Evolutionary conservation across 2,888 invertebrate species (phyloP).

Genomic region (Trissolcus japonicus): DNA sequence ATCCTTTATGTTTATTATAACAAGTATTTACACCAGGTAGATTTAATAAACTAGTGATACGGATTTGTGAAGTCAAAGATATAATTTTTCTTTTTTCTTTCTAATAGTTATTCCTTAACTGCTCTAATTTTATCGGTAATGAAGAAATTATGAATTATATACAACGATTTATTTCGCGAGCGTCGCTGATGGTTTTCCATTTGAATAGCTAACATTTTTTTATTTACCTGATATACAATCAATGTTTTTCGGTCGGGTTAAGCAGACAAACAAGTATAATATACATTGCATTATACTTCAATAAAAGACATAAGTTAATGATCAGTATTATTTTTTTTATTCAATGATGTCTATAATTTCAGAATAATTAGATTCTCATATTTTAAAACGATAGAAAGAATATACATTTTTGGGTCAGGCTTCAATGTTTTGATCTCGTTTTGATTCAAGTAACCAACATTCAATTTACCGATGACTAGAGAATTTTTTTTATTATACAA

Average conservation of each 20-base stretch:
- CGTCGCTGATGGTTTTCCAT: conserved; percentile 43
- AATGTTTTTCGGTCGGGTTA: conserved; percentile 61
- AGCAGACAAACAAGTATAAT: conserved; percentile 63
- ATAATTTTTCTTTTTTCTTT: conserved; percentile 52
- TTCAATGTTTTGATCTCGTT: too few species aligned
- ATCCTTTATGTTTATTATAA: conserved; percentile 67
- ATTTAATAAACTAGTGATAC: conserved; percentile 75
- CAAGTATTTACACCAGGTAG: conserved; percentile 75
- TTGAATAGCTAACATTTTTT: conserved; percentile 54
- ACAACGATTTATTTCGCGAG: conserved; percentile 61
- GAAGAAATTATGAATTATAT: conserved; percentile 64
- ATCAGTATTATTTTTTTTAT: conserved; percentile 29
- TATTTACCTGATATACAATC: conserved; percentile 45
- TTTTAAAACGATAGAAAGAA: conserved; percentile 39
- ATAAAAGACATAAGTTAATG: conserved; percentile 42
- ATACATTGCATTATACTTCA: conserved; percentile 53
- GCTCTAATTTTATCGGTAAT: conserved; percentile 51
- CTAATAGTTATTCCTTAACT: conserved; percentile 50
- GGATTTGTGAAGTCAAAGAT: conserved; percentile 59
- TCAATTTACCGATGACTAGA: too few species aligned
- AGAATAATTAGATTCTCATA: conserved; percentile 6
- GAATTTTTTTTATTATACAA: too few species aligned
- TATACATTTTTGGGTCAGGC: conserved; percentile 3
- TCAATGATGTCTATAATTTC: conserved; percentile 16
- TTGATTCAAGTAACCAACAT: too few species aligned